Evolutionary conservation across 2,113 vertebrate genomes (phyloP), one percentile per base, ranked within the genome.

Genomic region (Meleagris gallopavo): DNA sequence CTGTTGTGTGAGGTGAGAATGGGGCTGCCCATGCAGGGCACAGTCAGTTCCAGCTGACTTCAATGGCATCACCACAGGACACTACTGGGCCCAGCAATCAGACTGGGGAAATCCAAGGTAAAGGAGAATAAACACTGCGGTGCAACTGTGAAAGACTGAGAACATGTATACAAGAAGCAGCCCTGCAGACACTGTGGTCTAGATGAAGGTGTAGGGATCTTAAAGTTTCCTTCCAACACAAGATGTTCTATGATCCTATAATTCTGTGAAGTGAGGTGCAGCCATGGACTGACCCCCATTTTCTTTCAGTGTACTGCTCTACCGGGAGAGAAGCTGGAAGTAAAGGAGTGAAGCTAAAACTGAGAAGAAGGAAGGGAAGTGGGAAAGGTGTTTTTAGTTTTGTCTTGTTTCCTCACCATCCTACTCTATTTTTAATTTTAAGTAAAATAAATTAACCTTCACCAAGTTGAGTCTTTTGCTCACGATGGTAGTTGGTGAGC

Each of bases 291-390:
- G 25, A 36, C 11, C 1, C 3, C 7, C 32, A 1, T 1, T 6
- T 0, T 0, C 12, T 19, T 36, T 72, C 9, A 73, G 34, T 55
- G 10, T 2, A 1, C 2, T 0, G 0, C 19, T 64, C 1, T 0
- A 4, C 11, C 21, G 34, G 2, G 14, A 9, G 16, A 54, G 2
- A 4, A 77, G 64, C 12, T 30, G 57, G 76, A 8, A 71, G 11
- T 0, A 0, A 50, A 21, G 9, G 38, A 46, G 4, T 50, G 30
- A 72, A 43, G 8, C 19, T 67, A 10, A 74, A 8, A 5, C 34
- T 54, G 19, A n/a, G n/a, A n/a, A 11, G 25, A 83, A 36, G 15
- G 69, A 40, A 40, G 86, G 14, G 1, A 4, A n/a, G 9, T 15
- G 6, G 76, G 2, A 22, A 5, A 58, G 46, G 10, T 46, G 5